A percentile compares a stretch with the other conserved stretches of the same genome.
Evolutionary conservation across 1,140 invertebrate species (phyloP).

Genomic region (Charaxes varanes): DNA sequence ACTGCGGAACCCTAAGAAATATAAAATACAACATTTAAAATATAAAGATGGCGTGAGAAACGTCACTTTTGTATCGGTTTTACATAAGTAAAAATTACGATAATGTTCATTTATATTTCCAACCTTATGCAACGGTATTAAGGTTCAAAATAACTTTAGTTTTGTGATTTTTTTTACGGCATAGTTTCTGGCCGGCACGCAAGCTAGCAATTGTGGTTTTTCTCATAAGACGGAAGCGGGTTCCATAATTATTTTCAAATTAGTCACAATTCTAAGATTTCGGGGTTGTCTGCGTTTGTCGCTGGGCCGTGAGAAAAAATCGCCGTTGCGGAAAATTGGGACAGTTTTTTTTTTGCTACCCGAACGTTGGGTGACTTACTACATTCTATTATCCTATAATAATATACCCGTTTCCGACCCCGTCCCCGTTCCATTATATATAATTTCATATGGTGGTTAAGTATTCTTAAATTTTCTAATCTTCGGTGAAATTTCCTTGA

Average conservation of each 20-base stretch:
- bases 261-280: slow-evolving; percentile 54
- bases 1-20: too few species aligned
- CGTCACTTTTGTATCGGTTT: slow-evolving; percentile 24
- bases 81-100: slow-evolving; percentile 19
- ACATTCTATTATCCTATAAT: too few species aligned
- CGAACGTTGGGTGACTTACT: too few species aligned
- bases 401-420: too few species aligned
- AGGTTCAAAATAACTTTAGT: slow-evolving; percentile 13
- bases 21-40: slow-evolving; percentile 12
- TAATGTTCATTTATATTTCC: background rate
- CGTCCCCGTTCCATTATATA: too few species aligned
- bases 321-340: slow-evolving; percentile 25
- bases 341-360: slow-evolving; percentile 24
- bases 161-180: slow-evolving; percentile 29
- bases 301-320: slow-evolving; percentile 41
- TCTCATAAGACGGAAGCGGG: slow-evolving; percentile 46
- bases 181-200: slow-evolving; percentile 49
- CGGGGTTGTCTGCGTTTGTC: slow-evolving; percentile 25
- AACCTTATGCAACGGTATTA: slow-evolving; percentile 7
- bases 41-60: slow-evolving; percentile 27
- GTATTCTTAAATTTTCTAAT: too few species aligned
- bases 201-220: slow-evolving; percentile 53
- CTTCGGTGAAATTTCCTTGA: too few species aligned
- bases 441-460: too few species aligned
- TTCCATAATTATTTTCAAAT: slow-evolving; percentile 59